Evolutionary conservation across 1,140 invertebrate genomes (phyloP).

Genomic region (Melipona quadrifasciata): DNA sequence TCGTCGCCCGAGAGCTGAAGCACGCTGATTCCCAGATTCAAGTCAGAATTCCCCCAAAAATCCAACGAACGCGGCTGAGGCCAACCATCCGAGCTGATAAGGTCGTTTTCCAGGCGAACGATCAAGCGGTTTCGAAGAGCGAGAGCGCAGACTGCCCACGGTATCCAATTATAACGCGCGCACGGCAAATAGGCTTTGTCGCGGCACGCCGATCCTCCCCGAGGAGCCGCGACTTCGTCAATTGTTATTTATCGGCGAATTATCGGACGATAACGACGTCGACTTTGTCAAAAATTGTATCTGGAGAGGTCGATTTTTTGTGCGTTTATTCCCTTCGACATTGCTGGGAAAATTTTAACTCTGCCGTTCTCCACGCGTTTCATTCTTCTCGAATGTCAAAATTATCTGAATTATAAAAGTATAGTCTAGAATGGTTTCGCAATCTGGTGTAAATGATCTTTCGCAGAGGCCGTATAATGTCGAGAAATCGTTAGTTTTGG

Average conservation of each 20-base stretch:
- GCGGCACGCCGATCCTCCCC: slow-evolving; percentile 26
- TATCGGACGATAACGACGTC: slow-evolving; percentile 15
- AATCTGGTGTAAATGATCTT: no score
- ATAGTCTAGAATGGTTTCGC: no score
- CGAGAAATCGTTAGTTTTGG: no score
- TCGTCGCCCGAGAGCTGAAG: background rate
- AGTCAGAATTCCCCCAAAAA: slow-evolving; percentile 4
- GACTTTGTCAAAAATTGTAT: background rate
- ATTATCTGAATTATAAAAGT: no score
- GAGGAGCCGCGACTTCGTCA: slow-evolving; percentile 45
- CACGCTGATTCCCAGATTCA: background rate
- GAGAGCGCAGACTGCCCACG: background rate
- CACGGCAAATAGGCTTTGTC: slow-evolving; percentile 29
- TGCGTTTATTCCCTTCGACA: no score
- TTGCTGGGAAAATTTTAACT: no score
- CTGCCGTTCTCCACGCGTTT: no score
- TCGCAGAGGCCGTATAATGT: no score
- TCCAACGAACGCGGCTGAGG: background rate
- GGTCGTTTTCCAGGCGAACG: slow-evolving; percentile 35
- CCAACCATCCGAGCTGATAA: slow-evolving; percentile 32
- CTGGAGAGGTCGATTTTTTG: background rate
- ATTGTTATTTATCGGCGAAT: slow-evolving; percentile 54
- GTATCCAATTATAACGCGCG: slow-evolving; percentile 48
- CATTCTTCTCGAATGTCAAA: no score
- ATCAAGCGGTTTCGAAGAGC: slow-evolving; percentile 34